Percentiles rank a stretch among this genome's conserved stretches.
phyloP scores from a whole-genome alignment of 2,888 invertebrate species.

The Xylota segnis region DNA sequence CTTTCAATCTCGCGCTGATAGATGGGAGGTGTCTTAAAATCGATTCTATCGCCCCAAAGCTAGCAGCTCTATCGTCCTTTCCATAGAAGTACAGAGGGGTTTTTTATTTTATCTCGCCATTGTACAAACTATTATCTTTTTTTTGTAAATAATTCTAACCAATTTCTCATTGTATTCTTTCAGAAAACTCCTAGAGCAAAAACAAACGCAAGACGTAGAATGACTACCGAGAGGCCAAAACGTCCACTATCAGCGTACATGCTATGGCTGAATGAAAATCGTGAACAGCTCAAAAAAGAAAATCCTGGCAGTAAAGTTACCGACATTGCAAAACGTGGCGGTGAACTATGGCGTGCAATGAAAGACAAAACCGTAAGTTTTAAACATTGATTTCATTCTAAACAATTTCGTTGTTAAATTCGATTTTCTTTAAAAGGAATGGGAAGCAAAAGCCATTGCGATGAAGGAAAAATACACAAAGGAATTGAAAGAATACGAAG shows the following conservation, averaged over 20 bases:
- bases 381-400: not conserved
- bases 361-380: slow-evolving; percentile 92
- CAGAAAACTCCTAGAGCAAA: slow-evolving; percentile 8
- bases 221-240: slow-evolving; percentile 96
- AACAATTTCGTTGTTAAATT: not conserved
- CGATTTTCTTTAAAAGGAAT: slow-evolving; percentile 87
- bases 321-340: slow-evolving; percentile 97
- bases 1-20: no score
- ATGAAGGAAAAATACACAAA: slow-evolving; percentile 95
- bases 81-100: no score
- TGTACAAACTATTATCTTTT: no score
- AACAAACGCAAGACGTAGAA: slow-evolving; percentile 80
- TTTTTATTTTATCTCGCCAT: no score
- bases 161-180: not conserved
- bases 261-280: slow-evolving; percentile 96
- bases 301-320: slow-evolving; percentile 96
- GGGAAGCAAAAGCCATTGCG: slow-evolving; percentile 95
- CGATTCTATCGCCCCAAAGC: no score
- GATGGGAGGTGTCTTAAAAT: no score
- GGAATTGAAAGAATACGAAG: slow-evolving; percentile 95
- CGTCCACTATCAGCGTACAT: slow-evolving; percentile 97
- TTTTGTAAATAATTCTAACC: not conserved
- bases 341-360: slow-evolving; percentile 97
- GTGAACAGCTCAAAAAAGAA: slow-evolving; percentile 95
- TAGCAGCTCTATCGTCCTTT: no score